A percentile compares a stretch with the other conserved stretches of the same genome.
Evolutionary conservation across 2,888 invertebrate species (phyloP).

Genomic region (Neoitamus cyanurus): DNA sequence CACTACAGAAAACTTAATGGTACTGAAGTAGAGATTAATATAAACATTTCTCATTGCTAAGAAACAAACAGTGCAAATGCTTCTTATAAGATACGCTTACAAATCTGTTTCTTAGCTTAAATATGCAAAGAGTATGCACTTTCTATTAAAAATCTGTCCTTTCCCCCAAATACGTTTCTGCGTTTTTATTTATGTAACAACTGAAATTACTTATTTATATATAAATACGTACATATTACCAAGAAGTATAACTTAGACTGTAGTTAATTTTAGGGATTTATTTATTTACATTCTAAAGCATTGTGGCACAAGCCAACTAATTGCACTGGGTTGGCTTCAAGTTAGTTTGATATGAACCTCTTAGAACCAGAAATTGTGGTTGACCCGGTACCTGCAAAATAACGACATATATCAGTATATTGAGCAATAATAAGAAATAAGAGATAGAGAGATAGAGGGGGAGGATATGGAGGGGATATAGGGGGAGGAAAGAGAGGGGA

Average conservation of each 20-base stretch:
- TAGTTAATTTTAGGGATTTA: slow-evolving; percentile 37
- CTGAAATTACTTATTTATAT: slow-evolving; percentile 46
- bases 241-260: slow-evolving; percentile 48
- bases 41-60: slow-evolving; percentile 9
- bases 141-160: slow-evolving; percentile 26
- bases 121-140: slow-evolving; percentile 23
- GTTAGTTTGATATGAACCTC: slow-evolving; percentile 26
- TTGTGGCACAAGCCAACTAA: slow-evolving; percentile 36
- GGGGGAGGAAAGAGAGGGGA: too few species aligned
- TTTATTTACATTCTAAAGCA: slow-evolving; percentile 48
- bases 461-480: too few species aligned
- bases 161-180: slow-evolving; percentile 30
- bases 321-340: slow-evolving; percentile 30
- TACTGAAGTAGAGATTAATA: slow-evolving; percentile 33
- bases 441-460: too few species aligned
- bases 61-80: background rate
- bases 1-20: slow-evolving; percentile 42
- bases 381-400: background rate
- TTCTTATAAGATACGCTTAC: background rate
- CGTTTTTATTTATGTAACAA: slow-evolving; percentile 24
- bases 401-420: background rate
- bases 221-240: slow-evolving; percentile 50
- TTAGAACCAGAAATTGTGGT: slow-evolving; percentile 17
- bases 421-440: too few species aligned
- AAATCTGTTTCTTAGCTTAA: slow-evolving; percentile 4